Base-by-base conservation (phyloP, 2,888 invertebrate genomes). In the Aphodius sticticus region DNA sequence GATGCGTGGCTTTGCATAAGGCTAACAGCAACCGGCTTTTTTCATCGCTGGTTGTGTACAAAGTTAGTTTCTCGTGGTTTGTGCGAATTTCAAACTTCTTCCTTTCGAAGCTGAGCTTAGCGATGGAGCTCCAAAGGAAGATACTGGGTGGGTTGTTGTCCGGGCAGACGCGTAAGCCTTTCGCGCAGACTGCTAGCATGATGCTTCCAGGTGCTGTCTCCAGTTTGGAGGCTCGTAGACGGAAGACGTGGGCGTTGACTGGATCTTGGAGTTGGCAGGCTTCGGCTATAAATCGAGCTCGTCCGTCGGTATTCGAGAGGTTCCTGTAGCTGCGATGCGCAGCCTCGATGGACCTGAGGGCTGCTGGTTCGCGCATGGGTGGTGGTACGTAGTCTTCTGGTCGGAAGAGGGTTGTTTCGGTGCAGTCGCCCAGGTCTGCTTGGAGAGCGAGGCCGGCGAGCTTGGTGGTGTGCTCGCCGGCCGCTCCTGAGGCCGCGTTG, bases 61-160 rank as follows among this genome's bases (percentile, higher is more conserved):
- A 92, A 0, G 96, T 96, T 83, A 97, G 94, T 87, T 96, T 95
- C 85, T 95, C 95, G 86, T 96, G 96, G 79, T 96, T 95, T 9
- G 97, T 96, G 82, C 97, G 94, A 85, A 99, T 97, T 90, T 98
- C 98, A 90, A 99, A 98, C 90, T 98, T 99, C 90, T 98, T 98
- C 86, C 97, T 94, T 92, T 99, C 98, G 89, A 98, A 99, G 88
- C 96, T 96, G 16, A 99, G 91, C 90, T 98, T 98, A 82, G 96
- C 97, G 82, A 99, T 99, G 85, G 96, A 96, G 86, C 97, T 96
- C 99, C 99, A 99, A 80, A 96, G 93, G 87, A 98, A 98, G 78
- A 88, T 89, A 83, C 95, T 95, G 38, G 95, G 94, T 80, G 95
- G 92, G 83, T 92, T 92, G 84, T 90, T 93, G 87, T 94, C 94